These are phyloP conservation scores for Brachyistius frenatus DNA, from an alignment of 2,113 vertebrate genomes.

Conservation along the genomic window DNA sequence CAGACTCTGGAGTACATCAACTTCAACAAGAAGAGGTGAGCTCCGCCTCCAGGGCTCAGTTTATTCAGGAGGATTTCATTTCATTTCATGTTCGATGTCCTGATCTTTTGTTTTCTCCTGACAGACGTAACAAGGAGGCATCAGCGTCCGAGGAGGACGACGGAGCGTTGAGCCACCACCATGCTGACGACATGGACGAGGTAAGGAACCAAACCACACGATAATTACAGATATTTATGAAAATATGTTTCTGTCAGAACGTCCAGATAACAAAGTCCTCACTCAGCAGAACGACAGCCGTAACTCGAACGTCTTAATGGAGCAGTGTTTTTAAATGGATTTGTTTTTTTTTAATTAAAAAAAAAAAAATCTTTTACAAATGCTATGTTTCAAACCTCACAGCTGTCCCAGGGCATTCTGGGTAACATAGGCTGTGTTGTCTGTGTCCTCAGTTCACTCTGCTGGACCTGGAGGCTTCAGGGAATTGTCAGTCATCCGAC, in stretches of 20 bases:
- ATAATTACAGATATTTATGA: background rate
- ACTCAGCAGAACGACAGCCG: no score
- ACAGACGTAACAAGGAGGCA: slow-evolving; percentile 80
- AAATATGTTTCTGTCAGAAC: background rate
- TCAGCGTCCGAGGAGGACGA: slow-evolving; percentile 55
- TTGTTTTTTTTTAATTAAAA: no score
- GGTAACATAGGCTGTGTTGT: slow-evolving; percentile 7
- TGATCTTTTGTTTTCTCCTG: background rate
- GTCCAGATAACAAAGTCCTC: background rate
- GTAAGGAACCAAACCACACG: slow-evolving; percentile 63
- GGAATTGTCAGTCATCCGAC: slow-evolving; percentile 46
- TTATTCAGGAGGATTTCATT: background rate
- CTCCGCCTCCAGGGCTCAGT: slow-evolving; percentile 51
- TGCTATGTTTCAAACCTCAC: no score
- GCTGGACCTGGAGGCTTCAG: slow-evolving; percentile 77
- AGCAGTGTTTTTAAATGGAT: background rate
- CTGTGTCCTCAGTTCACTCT: slow-evolving; percentile 80
- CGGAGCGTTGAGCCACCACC: background rate
- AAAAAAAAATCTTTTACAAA: no score
- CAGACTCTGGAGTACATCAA: slow-evolving; percentile 92
- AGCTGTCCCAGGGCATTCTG: slow-evolving; percentile 15
- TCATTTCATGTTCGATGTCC: background rate
- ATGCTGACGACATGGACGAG: slow-evolving; percentile 38
- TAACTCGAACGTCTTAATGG: background rate
- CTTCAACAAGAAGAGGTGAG: slow-evolving; percentile 86